Percentiles rank a stretch among this genome's conserved stretches.
These are phyloP conservation scores for Rhipidura dahli DNA, from an alignment of 2,113 vertebrate species.

Conservation along the genomic window DNA sequence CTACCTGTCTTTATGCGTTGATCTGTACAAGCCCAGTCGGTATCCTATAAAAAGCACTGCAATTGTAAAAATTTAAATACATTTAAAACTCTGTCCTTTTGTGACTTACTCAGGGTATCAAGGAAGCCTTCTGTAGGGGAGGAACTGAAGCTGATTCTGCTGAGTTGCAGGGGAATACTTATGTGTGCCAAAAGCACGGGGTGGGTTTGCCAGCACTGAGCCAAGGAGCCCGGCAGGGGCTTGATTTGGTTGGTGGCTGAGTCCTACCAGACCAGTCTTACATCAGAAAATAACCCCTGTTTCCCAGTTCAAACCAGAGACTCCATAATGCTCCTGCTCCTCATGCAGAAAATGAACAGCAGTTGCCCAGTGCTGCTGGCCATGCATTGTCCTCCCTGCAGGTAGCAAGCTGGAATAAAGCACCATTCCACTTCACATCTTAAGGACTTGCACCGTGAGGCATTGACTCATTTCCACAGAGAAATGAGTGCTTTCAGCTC, in stretches of 20 bases:
- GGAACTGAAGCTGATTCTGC: not conserved
- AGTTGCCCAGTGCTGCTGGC: not conserved
- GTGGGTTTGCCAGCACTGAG: not conserved
- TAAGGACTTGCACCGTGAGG: not conserved
- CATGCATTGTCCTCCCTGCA: not conserved
- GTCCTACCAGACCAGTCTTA: not conserved
- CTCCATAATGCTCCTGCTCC: not conserved
- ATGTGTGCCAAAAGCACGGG: rapidly evolving
- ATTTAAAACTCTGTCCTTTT: not conserved
- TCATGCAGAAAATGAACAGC: not conserved
- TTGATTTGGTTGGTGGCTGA: not conserved
- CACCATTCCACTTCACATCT: not conserved
- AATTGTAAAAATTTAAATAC: not conserved
- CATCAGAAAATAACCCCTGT: not conserved
- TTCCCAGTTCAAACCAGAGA: not conserved
- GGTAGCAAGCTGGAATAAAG: not conserved
- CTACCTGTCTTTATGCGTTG: not conserved
- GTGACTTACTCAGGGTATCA: not conserved
- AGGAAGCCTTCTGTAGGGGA: not conserved
- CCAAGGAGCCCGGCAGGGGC: not conserved
- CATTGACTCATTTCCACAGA: not conserved
- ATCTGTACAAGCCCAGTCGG: rapidly evolving
- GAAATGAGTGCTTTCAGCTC: not conserved
- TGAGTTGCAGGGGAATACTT: not conserved
- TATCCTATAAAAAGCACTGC: not conserved